Percentiles rank a stretch among this genome's conserved stretches.
phyloP scores from a whole-genome alignment of 2,888 invertebrate genomes.

The Neoascia interrupta region DNA sequence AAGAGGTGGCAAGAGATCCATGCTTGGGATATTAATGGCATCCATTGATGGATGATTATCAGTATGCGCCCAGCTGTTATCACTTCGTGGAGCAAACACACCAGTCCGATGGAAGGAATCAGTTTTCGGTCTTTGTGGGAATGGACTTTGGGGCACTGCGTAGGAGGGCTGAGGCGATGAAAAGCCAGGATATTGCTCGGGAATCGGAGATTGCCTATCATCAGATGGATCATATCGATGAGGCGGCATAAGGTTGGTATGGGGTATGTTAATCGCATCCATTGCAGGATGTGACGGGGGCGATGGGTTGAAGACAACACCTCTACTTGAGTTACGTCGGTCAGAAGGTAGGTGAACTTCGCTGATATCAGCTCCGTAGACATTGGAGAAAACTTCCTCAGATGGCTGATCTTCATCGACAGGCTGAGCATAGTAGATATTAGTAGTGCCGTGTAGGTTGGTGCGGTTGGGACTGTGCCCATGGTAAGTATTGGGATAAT shows the following conservation, averaged over 20 bases:
- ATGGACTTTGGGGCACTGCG: not conserved
- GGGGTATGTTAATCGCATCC: constrained; percentile 45
- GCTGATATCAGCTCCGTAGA: constrained; percentile 52
- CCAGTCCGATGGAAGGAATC: too few relatives aligned
- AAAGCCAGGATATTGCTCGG: constrained; percentile 23
- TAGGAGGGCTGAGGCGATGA: constrained; percentile 6
- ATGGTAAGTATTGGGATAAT: constrained; percentile 39
- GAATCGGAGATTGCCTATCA: constrained; percentile 27
- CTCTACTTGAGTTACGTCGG: constrained; percentile 72
- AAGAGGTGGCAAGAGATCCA: constrained; percentile 53
- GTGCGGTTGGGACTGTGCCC: constrained; percentile 16
- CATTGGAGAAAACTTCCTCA: constrained; percentile 69
- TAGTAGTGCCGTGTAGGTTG: constrained; percentile 53
- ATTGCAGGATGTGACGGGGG: constrained; percentile 25
- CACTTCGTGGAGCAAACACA: too few relatives aligned
- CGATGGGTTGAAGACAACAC: constrained; percentile 12
- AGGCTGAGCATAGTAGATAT: constrained; percentile 75
- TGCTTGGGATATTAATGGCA: constrained; percentile 36
- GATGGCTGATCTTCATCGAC: constrained; percentile 73
- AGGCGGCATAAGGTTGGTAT: constrained; percentile 48
- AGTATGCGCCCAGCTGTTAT: not conserved
- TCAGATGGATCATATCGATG: constrained; percentile 10
- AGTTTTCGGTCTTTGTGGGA: not conserved
- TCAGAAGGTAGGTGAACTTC: constrained; percentile 51
- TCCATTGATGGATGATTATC: constrained; percentile 24